These are phyloP conservation scores for rabbit (Oryctolagus cuniculus) DNA, from an alignment of 2,113 vertebrate genomes.

Conservation along the genomic window DNA sequence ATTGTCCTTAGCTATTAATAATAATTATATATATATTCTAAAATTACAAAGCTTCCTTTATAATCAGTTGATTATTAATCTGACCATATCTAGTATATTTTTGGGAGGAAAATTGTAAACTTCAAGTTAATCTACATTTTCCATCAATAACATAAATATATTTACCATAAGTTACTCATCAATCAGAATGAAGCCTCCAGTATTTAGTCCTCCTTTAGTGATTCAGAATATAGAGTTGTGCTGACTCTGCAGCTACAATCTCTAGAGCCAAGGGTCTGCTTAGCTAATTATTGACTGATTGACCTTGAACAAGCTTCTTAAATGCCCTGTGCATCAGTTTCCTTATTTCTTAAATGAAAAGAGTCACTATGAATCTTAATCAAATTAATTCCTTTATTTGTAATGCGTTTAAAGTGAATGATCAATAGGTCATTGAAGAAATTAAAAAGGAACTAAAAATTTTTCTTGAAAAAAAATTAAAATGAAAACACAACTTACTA, in stretches of 20 bases:
- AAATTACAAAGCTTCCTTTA: constrained; percentile 13
- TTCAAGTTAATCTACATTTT: constrained; percentile 31
- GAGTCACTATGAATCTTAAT: not conserved
- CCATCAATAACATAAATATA: not conserved
- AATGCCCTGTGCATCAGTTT: not conserved
- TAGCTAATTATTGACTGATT: not conserved
- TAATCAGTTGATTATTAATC: not conserved
- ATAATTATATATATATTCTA: not conserved
- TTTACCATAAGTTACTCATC: not conserved
- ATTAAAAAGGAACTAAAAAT: too few relatives aligned
- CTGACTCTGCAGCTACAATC: not conserved
- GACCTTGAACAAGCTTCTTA: not conserved
- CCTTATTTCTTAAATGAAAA: not conserved
- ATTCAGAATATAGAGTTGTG: not conserved
- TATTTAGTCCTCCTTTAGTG: not conserved
- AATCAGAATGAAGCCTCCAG: not conserved
- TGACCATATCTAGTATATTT: not conserved
- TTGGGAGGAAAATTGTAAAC: constrained; percentile 5
- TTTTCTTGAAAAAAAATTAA: too few relatives aligned
- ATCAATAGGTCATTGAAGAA: too few relatives aligned
- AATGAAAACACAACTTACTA: too few relatives aligned
- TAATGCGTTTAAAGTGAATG: not conserved
- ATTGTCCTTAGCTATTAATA: not conserved
- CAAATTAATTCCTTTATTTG: not conserved
- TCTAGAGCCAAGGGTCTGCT: not conserved